Evolutionary conservation across 2,888 invertebrate species (phyloP).

Genomic region (Baccha elongata): DNA sequence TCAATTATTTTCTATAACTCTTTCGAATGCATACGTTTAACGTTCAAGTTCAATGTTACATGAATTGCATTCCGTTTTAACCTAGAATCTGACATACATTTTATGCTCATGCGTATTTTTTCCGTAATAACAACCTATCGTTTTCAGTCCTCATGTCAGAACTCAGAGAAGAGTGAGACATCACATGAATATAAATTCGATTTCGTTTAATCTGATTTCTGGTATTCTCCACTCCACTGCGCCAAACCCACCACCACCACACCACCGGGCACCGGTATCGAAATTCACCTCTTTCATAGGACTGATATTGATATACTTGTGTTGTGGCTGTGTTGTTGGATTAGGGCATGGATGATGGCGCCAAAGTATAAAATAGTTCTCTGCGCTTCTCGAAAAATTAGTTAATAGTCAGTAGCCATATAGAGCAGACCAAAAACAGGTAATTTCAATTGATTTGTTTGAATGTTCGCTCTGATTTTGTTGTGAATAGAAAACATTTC

Average conservation of each 20-base stretch:
- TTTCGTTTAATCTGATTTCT: neutral
- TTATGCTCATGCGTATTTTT: neutral
- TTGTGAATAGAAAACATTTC: neutral
- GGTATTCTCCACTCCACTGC: too few species aligned
- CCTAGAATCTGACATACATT: slow-evolving; percentile 2
- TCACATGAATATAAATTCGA: neutral
- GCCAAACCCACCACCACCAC: too few species aligned
- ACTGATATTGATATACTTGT: too few species aligned
- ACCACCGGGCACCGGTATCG: too few species aligned
- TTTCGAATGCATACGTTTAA: neutral
- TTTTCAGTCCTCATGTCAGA: too few species aligned
- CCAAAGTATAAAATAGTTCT: neutral
- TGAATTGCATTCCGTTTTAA: neutral
- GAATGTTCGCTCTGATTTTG: neutral
- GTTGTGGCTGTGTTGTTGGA: too few species aligned
- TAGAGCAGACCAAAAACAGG: slow-evolving; percentile 32
- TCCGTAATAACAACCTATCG: neutral
- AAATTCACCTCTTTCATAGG: too few species aligned
- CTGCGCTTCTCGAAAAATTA: neutral
- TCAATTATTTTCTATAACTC: neutral
- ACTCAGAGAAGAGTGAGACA: too few species aligned
- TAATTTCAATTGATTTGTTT: slow-evolving; percentile 19
- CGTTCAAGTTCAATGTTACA: slow-evolving; percentile 28
- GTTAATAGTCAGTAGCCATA: slow-evolving; percentile 20
- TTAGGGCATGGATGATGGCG: neutral